A percentile compares a stretch with the other conserved stretches of the same genome.
Evolutionary conservation across 1,140 invertebrate species (phyloP).

Genomic region (Zaprionus nigranus): DNA sequence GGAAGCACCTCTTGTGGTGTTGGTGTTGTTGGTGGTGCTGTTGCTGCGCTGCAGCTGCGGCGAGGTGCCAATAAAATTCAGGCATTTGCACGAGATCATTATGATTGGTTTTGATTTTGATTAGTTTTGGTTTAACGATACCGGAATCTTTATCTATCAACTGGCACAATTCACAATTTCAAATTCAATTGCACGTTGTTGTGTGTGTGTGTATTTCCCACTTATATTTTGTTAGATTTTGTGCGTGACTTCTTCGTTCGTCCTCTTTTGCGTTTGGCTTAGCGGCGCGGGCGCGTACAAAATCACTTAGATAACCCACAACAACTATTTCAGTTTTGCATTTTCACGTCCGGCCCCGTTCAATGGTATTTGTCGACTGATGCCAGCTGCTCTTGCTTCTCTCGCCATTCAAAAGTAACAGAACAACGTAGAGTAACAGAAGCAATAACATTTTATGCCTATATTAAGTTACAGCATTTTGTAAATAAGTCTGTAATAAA

Average conservation of each 20-base stretch:
- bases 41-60: slow-evolving; percentile 54
- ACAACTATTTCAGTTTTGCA: slow-evolving; percentile 27
- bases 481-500: not conserved
- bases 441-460: not conserved
- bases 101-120: slow-evolving; percentile 53
- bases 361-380: slow-evolving; percentile 43
- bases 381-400: slow-evolving; percentile 10
- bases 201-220: slow-evolving; percentile 3
- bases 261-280: slow-evolving; percentile 49
- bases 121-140: slow-evolving; percentile 46
- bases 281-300: slow-evolving; percentile 52
- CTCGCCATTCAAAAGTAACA: not conserved
- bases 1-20: slow-evolving; percentile 2
- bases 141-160: slow-evolving; percentile 29
- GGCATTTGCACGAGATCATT: slow-evolving; percentile 76
- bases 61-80: slow-evolving; percentile 66
- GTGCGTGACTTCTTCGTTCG: slow-evolving; percentile 51
- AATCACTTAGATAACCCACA: slow-evolving; percentile 50
- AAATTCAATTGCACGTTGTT: slow-evolving; percentile 36
- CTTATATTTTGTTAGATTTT: slow-evolving; percentile 27
- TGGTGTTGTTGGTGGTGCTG: slow-evolving; percentile 35
- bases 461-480: slow-evolving; percentile 8
- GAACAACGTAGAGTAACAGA: not conserved
- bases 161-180: slow-evolving; percentile 35
- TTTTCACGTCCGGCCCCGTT: slow-evolving; percentile 35